Evolutionary conservation across 2,113 vertebrate genomes (phyloP).

Genomic region (Lepisosteus oculatus): DNA sequence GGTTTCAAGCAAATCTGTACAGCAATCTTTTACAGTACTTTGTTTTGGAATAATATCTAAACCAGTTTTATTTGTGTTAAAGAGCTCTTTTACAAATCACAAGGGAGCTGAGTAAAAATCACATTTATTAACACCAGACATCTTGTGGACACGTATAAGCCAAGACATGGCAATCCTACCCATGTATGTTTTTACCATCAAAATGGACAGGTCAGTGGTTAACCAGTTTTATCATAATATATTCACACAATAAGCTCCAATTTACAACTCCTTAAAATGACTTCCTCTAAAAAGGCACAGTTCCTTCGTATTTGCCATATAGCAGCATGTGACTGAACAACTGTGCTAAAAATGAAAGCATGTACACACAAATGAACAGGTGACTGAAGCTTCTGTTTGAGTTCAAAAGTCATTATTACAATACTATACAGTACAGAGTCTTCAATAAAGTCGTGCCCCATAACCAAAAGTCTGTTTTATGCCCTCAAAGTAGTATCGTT

Average conservation of each 20-base stretch:
- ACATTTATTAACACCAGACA: conserved; percentile 13
- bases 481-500: conserved; percentile 86
- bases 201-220: conserved; percentile 8
- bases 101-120: conserved; percentile 18
- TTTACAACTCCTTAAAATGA: not conserved
- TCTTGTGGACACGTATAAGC: conserved; percentile 11
- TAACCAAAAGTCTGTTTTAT: conserved; percentile 94
- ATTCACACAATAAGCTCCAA: not conserved
- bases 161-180: conserved; percentile 1
- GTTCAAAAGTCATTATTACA: not conserved
- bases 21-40: conserved; percentile 2
- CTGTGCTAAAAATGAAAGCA: conserved; percentile 44
- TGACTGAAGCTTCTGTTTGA: conserved; percentile 2
- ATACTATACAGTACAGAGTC: conserved; percentile 1
- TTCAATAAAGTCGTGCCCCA: conserved; percentile 82
- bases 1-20: conserved; percentile 3
- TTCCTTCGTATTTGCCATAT: conserved; percentile 16
- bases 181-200: conserved; percentile 2
- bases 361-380: conserved; percentile 32
- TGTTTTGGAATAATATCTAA: not conserved
- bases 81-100: conserved; percentile 12
- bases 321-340: conserved; percentile 16
- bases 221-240: not conserved
- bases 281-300: conserved; percentile 33
- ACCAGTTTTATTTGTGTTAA: not conserved